These are phyloP conservation scores for Teinopalpus imperialis DNA, from an alignment of 2,888 invertebrate genomes.

Conservation along the genomic window DNA sequence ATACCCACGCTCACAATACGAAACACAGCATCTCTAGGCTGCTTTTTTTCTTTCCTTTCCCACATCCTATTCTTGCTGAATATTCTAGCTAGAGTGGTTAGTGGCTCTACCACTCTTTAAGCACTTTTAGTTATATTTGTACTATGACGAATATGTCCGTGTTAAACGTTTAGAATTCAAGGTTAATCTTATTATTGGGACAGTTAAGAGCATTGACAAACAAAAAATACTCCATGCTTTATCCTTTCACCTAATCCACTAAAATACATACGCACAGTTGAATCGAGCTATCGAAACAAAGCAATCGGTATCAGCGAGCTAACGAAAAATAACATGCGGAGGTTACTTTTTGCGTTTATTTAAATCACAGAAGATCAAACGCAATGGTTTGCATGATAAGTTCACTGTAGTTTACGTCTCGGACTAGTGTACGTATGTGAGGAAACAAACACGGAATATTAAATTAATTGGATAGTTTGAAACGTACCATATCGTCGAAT, in stretches of 20 bases:
- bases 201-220: constrained; percentile 40
- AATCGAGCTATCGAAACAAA: constrained; percentile 47
- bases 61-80: too few species aligned
- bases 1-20: too few species aligned
- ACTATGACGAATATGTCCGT: background rate
- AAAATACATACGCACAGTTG: constrained; percentile 50
- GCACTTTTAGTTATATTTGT: background rate
- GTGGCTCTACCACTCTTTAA: too few species aligned
- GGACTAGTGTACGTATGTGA: constrained; percentile 30
- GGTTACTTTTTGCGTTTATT: constrained; percentile 56
- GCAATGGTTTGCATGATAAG: constrained; percentile 52
- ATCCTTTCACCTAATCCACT: constrained; percentile 37
- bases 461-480: constrained; percentile 4
- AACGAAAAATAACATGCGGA: constrained; percentile 37
- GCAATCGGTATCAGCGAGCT: constrained; percentile 34
- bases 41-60: too few species aligned
- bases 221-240: constrained; percentile 27
- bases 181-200: constrained; percentile 51
- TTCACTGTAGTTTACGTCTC: constrained; percentile 55
- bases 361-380: constrained; percentile 42
- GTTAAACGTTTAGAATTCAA: constrained; percentile 43
- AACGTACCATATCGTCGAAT: constrained; percentile 19
- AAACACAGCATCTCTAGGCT: too few species aligned
- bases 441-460: constrained; percentile 24
- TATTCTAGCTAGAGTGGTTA: too few species aligned